A percentile compares a stretch with the other conserved stretches of the same genome.
phyloP scores from a whole-genome alignment of 2,113 vertebrate genomes.

The Ciconia boyciana region DNA sequence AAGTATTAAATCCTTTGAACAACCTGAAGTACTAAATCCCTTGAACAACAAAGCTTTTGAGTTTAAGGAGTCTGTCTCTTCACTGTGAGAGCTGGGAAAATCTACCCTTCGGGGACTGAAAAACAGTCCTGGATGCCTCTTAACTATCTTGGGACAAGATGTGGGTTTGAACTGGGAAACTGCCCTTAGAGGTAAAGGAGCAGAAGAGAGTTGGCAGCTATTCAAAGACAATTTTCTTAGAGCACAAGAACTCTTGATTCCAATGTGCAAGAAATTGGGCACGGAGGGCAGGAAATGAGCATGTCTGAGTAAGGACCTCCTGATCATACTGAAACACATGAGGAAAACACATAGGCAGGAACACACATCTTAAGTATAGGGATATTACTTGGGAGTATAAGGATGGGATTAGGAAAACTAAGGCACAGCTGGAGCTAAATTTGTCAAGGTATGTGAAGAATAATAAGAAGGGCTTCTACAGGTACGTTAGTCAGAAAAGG shows the following conservation, averaged over 20 bases:
- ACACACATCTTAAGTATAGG: fast-evolving
- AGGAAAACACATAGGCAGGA: too few species aligned
- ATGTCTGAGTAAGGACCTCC: background rate
- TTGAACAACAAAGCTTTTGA: background rate
- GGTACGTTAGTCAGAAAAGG: background rate
- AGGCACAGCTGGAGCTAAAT: background rate
- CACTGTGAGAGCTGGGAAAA: background rate
- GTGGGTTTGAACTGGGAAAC: background rate
- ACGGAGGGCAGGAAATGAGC: background rate
- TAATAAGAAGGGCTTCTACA: background rate
- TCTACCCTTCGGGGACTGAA: background rate
- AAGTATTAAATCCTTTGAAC: background rate
- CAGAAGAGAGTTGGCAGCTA: background rate
- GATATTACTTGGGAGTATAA: background rate
- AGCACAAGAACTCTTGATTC: background rate
- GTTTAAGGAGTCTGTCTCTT: background rate
- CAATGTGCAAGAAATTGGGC: fast-evolving
- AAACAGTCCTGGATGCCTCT: background rate
- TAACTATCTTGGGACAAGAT: background rate
- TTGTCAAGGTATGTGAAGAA: background rate
- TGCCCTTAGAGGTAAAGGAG: background rate
- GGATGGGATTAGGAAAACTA: background rate
- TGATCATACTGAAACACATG: background rate
- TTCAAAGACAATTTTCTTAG: background rate
- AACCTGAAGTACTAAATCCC: background rate